Percentiles rank a stretch among this genome's conserved stretches.
Evolutionary conservation across 2,888 invertebrate species (phyloP).

Genomic region (Gibbula magus): DNA sequence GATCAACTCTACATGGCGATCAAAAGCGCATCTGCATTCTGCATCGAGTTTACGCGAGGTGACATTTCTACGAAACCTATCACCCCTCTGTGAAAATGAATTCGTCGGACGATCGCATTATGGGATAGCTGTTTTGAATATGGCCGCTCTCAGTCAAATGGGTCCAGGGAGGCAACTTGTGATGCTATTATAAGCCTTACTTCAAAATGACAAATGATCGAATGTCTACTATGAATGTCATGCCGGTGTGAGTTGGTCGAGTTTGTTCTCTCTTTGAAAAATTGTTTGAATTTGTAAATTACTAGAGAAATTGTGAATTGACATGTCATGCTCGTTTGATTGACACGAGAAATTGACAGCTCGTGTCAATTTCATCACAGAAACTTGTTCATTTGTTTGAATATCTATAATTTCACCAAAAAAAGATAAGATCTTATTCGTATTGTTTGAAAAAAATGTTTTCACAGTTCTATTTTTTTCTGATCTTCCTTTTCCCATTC

Average conservation of each 20-base stretch:
- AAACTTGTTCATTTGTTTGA: background rate
- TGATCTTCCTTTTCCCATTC: too few relatives aligned
- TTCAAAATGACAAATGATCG: background rate
- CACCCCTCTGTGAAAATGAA: conserved; percentile 11
- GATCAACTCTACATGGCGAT: too few relatives aligned
- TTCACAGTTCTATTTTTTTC: too few relatives aligned
- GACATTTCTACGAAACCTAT: background rate
- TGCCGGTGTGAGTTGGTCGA: too few relatives aligned
- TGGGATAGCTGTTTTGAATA: conserved; percentile 29
- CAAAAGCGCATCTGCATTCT: background rate
- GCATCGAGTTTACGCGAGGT: background rate
- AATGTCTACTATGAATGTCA: background rate
- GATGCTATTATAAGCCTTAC: background rate
- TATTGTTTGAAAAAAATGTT: too few relatives aligned
- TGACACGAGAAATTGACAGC: background rate
- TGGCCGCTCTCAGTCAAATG: background rate
- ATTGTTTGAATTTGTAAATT: too few relatives aligned
- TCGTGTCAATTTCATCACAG: background rate
- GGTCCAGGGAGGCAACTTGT: conserved; percentile 28
- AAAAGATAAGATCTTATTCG: too few relatives aligned
- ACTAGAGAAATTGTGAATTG: background rate
- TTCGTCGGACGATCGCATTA: background rate
- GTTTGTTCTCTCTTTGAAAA: too few relatives aligned
- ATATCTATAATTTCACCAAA: background rate
- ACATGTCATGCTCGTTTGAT: background rate